Base-by-base conservation (phyloP, 1,140 invertebrate genomes). In the Dendroctonus ponderosae region DNA sequence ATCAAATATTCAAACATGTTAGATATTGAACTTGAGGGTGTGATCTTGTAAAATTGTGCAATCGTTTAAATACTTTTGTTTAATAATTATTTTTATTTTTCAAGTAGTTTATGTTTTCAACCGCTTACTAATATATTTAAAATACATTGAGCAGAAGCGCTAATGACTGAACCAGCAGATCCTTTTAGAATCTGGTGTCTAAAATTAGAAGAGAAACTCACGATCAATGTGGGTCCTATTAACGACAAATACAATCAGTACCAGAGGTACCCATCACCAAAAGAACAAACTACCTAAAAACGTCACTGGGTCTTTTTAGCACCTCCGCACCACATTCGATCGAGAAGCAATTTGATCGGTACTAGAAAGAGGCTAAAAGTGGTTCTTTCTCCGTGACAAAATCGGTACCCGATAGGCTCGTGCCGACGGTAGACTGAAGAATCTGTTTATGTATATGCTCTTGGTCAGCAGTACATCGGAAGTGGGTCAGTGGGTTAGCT, bases 401-500 rank as follows among this genome's bases (percentile, higher is more conserved):
- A 44, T 38, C 26, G 50, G 38, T 65, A 65, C 62, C 62, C 62
- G 38, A 49, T 65, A 54, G 48, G 70, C 64, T 72, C 70, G 70
- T 73, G 70, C 67, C 60, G 60, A 7, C 44, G 58, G 51, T 51
- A 67, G 71, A 76, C 75, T 76, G 71, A 76, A 69, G 74, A 71
- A 69, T 69, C 63, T 63, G 61, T 63, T 68, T 62, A 49, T 63
- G 66, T 66, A 64, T 53, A 53, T 56, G 49, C 61, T 75, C 70
- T 68, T 75, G 68, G 72, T 73, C 74, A 76, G 68, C 74, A 71
- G 74, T 72, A 69, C 74, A 66, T 48, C 64, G 60, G 65, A 75
- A 71, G 60, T 75, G 67, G 75, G 75, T 76, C 74, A 76, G 72
- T 75, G 67, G 75, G 75, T 73, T 73, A 70, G 68, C 62, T 70